These are phyloP conservation scores for Psammodynastes pulverulentus DNA, from an alignment of 2,113 vertebrate species.

Conservation along the genomic window DNA sequence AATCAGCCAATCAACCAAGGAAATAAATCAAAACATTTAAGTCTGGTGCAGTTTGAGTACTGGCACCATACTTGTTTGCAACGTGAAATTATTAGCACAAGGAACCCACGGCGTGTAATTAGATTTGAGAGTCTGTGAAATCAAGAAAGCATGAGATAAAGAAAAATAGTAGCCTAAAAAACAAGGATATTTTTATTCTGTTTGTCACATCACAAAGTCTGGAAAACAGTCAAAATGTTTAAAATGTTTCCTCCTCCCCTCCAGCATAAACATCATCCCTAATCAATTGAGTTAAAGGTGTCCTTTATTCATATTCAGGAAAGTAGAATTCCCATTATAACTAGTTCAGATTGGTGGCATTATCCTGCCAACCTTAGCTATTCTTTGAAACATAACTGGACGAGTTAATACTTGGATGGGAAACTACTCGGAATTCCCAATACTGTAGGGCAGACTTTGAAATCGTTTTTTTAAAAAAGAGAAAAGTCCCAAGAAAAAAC, in stretches of 20 bases:
- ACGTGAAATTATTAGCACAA: not conserved
- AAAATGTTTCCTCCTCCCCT: not conserved
- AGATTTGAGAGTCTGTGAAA: not conserved
- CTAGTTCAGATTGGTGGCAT: not conserved
- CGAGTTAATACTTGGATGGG: not conserved
- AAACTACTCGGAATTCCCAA: not conserved
- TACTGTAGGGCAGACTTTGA: not conserved
- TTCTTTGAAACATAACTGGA: not conserved
- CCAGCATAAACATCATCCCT: not conserved
- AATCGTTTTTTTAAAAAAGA: not conserved
- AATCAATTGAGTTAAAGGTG: not conserved
- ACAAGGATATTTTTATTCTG: not conserved
- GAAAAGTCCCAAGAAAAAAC: not conserved
- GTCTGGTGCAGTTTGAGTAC: not conserved
- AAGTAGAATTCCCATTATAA: not conserved
- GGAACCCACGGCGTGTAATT: not conserved
- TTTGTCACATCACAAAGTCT: not conserved
- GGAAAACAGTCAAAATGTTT: not conserved
- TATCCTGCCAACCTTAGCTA: not conserved
- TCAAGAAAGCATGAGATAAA: not conserved
- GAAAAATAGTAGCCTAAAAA: not conserved
- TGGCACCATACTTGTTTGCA: not conserved
- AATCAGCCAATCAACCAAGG: not conserved
- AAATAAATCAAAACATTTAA: not conserved
- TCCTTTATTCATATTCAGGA: not conserved